A percentile compares a stretch with the other conserved stretches of the same genome.
phyloP scores from a whole-genome alignment of 2,888 invertebrate genomes.

The Pachycephus smyrnensis region DNA sequence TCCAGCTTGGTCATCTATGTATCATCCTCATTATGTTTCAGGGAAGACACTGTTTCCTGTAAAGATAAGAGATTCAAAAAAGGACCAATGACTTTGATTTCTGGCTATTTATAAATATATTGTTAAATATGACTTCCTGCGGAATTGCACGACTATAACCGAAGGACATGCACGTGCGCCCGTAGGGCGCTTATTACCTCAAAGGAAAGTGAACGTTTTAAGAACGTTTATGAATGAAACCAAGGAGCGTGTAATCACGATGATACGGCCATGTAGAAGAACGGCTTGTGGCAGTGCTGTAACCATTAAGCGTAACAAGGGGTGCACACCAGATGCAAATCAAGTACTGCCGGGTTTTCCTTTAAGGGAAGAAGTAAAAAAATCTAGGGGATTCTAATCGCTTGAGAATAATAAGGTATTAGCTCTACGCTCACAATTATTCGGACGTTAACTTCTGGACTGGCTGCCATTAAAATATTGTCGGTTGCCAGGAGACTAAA shows the following conservation, averaged over 20 bases:
- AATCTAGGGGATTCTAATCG: not conserved
- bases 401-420: not conserved
- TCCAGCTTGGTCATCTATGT: not conserved
- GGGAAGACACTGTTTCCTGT: not conserved
- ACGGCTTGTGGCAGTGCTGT: not conserved
- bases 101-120: not conserved
- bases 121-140: not conserved
- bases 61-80: not conserved
- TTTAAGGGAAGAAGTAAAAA: not conserved
- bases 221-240: conserved; percentile 19
- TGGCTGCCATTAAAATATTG: not conserved
- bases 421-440: not conserved
- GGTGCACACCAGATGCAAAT: not conserved
- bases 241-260: conserved; percentile 23
- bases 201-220: conserved; percentile 8
- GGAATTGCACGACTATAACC: not conserved
- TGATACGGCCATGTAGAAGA: conserved; percentile 1
- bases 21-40: not conserved
- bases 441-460: not conserved
- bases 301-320: not conserved
- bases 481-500: not conserved
- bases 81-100: not conserved
- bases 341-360: not conserved
- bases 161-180: conserved; percentile 9
- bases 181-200: not conserved